Evolutionary conservation across 2,797 vertebrate genomes (phyloP), one percentile per base, ranked within the genome.

Genomic region (Sebastes iracundus): DNA sequence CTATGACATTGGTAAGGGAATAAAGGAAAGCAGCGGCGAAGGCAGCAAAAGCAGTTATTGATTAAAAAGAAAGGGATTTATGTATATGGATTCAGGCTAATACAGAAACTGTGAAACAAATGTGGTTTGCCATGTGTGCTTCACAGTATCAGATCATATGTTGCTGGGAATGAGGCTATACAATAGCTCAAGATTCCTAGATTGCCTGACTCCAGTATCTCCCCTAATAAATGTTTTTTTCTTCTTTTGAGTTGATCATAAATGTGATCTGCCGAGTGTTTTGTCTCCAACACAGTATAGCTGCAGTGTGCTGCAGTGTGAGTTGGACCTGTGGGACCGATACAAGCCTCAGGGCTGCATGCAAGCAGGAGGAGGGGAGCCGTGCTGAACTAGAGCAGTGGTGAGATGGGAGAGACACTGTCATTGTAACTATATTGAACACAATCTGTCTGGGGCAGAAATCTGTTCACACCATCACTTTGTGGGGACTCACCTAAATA

Each of bases 291-390:
- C 77, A 33, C 79, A 59, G 52, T 84, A 46, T 33, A 73, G 76
- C 84, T 87, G 89, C 93, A 92, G 90, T 86, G 86, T 91, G 86
- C 91, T 90, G 90, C 92, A 93, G 92, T 88, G 81, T 82, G 82
- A 88, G 77, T 75, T 77, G 88, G 88, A 87, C 85, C 88, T 85
- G 71, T 82, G 87, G 89, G 89, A 90, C 85, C 77, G 35, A 66
- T 49, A 53, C 68, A 79, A 67, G 82, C 84, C 88, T 88, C 70
- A 8, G 68, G 90, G 81, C 77, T 83, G 83, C 65, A 52, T 84
- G 73, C 83, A 79, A 72, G 75, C 65, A 81, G 65, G 62, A 63
- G 59, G 70, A 80, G 78, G 79, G 75, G 77, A 79, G 59, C 75
- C 38, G 12, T 71, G 53, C 53, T 74, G 73, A 76, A 72, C 62